Conservation (phyloP, 2,113 vertebrate genomes). For the Larimichthys polyactis region DNA sequence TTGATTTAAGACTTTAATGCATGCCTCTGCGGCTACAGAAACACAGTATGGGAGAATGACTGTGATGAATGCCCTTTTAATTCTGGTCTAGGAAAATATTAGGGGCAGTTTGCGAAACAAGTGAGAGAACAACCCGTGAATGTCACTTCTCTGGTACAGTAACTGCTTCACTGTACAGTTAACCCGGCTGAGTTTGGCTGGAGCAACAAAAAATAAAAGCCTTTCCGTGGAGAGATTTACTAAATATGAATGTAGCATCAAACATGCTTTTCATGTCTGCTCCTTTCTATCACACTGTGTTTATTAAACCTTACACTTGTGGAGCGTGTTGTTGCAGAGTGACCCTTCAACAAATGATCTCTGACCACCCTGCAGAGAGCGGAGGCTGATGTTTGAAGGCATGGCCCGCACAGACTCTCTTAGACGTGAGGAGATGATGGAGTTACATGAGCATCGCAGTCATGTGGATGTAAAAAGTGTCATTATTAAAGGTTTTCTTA, state of each 20-base stretch:
- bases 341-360: too few relatives aligned
- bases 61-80: conserved; percentile 69
- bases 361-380: too few relatives aligned
- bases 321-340: too few relatives aligned
- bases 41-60: conserved; percentile 65
- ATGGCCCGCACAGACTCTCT: neutral
- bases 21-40: conserved; percentile 60
- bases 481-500: neutral
- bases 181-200: conserved; percentile 24
- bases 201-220: conserved; percentile 17
- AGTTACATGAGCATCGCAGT: neutral
- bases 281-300: too few relatives aligned
- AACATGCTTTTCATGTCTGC: neutral
- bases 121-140: conserved; percentile 42
- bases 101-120: neutral
- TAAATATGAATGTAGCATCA: neutral
- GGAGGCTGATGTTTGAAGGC: neutral
- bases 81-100: conserved; percentile 63
- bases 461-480: neutral
- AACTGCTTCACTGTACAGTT: conserved; percentile 41
- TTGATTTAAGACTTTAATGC: conserved; percentile 75
- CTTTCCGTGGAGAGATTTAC: too few relatives aligned
- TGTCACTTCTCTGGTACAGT: conserved; percentile 27
- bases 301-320: neutral
- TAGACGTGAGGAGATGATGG: neutral